These are phyloP conservation scores for Benthosema pterotum DNA, from an alignment of 2,797 vertebrate species.

Conservation along the genomic window DNA sequence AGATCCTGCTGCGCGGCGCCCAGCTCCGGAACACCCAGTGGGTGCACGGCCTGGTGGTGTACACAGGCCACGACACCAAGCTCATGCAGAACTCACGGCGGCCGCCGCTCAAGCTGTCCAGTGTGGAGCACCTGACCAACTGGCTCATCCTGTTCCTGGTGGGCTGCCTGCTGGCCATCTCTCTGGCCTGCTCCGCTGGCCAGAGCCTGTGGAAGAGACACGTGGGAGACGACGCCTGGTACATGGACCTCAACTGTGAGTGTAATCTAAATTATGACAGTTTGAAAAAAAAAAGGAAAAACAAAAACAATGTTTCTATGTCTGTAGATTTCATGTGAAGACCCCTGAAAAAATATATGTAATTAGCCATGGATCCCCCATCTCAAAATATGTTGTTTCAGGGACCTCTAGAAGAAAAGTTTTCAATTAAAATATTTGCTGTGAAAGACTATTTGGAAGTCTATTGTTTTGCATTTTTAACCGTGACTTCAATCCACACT, in stretches of 20 bases:
- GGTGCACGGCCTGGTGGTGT: conserved; percentile 89
- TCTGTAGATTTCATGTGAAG: too few species aligned
- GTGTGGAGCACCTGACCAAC: conserved; percentile 89
- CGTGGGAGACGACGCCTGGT: conserved; percentile 85
- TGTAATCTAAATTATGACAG: too few species aligned
- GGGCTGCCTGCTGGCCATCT: conserved; percentile 88
- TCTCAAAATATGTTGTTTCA: too few species aligned
- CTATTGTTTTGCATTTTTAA: too few species aligned
- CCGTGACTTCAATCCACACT: too few species aligned
- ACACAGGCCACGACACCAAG: conserved; percentile 90
- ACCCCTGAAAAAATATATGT: too few species aligned
- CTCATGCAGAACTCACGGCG: conserved; percentile 92
- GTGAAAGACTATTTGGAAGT: too few species aligned
- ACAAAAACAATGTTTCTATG: too few species aligned
- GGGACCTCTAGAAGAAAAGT: too few species aligned
- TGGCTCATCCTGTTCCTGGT: conserved; percentile 89
- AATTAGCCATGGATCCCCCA: too few species aligned
- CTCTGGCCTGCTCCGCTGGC: conserved; percentile 86
- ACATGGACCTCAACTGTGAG: conserved; percentile 88
- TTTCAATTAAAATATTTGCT: too few species aligned
- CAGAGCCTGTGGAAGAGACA: conserved; percentile 86
- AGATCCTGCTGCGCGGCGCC: conserved; percentile 88
- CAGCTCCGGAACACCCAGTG: conserved; percentile 90
- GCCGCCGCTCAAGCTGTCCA: conserved; percentile 89
- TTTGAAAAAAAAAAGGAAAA: too few species aligned